Evolutionary conservation across 2,888 invertebrate species (phyloP), one percentile per base, ranked within the genome.

Genomic region (Bursaphelenchus okinawaensis): DNA sequence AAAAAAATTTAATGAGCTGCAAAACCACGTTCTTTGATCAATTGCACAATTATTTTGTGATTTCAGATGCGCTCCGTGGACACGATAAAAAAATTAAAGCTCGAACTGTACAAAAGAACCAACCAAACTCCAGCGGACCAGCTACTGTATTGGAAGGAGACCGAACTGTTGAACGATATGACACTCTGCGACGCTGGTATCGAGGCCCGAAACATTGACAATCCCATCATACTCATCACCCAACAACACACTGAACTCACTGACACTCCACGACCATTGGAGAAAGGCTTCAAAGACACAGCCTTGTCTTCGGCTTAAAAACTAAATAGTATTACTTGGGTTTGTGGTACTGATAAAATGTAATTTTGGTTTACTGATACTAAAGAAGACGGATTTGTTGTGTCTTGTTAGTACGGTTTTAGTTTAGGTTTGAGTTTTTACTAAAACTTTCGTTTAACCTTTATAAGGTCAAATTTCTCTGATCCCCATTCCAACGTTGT

Each of bases 241-340:
- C 75, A 73, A 56, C 70, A 74, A 23, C 27, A 50, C 16, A 66
- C 29, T 16, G 70, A 68, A 50, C 52, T 64, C 23, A 67, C 67
- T 7, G 70, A 73, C 7, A 68, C 67, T 9, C 68, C 68, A n/a
- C 74, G 76, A 19, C 69, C 66, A 12, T 70, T 76, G 16, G 79
- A 79, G 63, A 68, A 75, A 7, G 80, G 80, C 20, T 80, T 80
- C 67, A 67, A 67, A 27, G 79, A 78, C 56, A 78, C 79, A 9
- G 79, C 79, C 8, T 66, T 80, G 6, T 72, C 76, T 1, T 23
- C 54, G 40, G 40, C 40, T n/a, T 40, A 40, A 40, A 12, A 12
- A n/a, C n/a, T n/a, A n/a, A n/a, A n/a, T n/a, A n/a, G n/a, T n/a
- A n/a, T n/a, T n/a, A n/a, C n/a, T n/a, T n/a, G n/a, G n/a, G n/a